A percentile compares a stretch with the other conserved stretches of the same genome.
phyloP scores from a whole-genome alignment of 2,113 vertebrate species.

The Cochlearius cochlearius region DNA sequence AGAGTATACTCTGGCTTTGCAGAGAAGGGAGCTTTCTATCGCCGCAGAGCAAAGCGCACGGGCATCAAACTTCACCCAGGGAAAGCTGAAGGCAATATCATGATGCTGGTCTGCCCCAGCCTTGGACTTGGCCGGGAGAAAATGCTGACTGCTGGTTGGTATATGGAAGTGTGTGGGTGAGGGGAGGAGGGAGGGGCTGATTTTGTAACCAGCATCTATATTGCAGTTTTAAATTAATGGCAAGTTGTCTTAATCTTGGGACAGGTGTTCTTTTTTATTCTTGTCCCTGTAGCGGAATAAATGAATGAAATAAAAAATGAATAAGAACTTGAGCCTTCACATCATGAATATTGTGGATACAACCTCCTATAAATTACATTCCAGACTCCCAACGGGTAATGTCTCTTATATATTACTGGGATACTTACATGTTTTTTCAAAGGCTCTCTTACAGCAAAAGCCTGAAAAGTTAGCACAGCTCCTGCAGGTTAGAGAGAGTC shows the following conservation, averaged over 20 bases:
- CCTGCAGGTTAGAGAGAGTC: slow-evolving; percentile 10
- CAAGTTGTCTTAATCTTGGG: neutral
- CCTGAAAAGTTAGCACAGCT: slow-evolving; percentile 19
- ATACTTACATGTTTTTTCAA: neutral
- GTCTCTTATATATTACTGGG: slow-evolving; percentile 1
- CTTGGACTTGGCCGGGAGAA: neutral
- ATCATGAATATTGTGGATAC: slow-evolving; percentile 1
- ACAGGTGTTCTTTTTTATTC: slow-evolving; percentile 7
- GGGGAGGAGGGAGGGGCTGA: neutral
- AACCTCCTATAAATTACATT: slow-evolving; percentile 33
- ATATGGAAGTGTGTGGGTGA: neutral
- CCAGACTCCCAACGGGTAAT: neutral
- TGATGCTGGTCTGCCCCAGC: neutral
- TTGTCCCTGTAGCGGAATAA: neutral
- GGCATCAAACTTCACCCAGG: neutral
- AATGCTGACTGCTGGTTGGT: neutral
- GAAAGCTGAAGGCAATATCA: neutral
- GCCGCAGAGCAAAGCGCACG: neutral
- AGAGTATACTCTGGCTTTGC: neutral
- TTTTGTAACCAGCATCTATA: neutral
- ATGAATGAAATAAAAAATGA: slow-evolving; percentile 43
- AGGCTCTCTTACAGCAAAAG: neutral
- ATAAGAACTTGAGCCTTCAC: neutral
- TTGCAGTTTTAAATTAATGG: neutral
- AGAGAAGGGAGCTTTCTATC: neutral